Conservation (phyloP, 2,888 invertebrate genomes). For the Eudemis profundana region DNA sequence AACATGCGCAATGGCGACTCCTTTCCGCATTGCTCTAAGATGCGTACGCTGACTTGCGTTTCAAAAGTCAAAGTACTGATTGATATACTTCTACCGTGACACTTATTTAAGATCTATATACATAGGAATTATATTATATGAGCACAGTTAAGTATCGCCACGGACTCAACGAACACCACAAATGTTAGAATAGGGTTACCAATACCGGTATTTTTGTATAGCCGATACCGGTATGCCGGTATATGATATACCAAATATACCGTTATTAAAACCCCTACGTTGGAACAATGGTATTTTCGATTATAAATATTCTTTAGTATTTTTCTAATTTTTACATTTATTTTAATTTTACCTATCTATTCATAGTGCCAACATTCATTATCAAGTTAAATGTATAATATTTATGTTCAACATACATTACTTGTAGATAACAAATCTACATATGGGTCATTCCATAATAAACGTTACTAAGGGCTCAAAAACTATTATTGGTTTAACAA, state of each 20-base stretch:
- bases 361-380: constrained; percentile 69
- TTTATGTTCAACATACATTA: constrained; percentile 51
- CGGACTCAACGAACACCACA: constrained; percentile 43
- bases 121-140: constrained; percentile 73
- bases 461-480: no score
- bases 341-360: constrained; percentile 73
- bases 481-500: no score
- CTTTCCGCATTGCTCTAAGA: no score
- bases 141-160: constrained; percentile 56
- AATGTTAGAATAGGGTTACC: no score
- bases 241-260: no score
- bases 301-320: constrained; percentile 60
- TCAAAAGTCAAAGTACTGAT: constrained; percentile 11
- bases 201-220: no score
- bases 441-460: no score
- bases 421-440: constrained; percentile 50
- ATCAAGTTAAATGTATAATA: constrained; percentile 47
- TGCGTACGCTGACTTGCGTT: not conserved
- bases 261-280: no score
- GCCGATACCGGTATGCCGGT: no score
- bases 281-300: constrained; percentile 48
- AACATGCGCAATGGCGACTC: no score
- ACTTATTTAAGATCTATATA: constrained; percentile 68
- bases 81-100: constrained; percentile 46
- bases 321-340: constrained; percentile 74